Conservation (phyloP, 2,113 vertebrate genomes). For the Arizona elegans region DNA sequence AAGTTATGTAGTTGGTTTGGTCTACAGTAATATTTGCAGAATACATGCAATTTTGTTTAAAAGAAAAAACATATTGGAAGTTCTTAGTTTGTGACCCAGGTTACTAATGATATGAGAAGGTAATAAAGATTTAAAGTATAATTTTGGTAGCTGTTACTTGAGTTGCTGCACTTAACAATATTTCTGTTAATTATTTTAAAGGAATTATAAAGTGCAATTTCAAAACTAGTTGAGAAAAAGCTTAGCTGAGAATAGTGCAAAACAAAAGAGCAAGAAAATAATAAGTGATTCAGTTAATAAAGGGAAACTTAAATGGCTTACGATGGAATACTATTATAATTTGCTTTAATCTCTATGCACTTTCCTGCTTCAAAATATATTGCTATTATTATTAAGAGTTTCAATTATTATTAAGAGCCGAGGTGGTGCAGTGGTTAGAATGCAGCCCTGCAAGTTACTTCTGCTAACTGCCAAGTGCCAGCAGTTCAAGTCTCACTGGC, state of each 20-base stretch:
- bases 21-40: background rate
- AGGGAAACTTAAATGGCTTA: background rate
- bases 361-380: constrained; percentile 9
- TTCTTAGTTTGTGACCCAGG: background rate
- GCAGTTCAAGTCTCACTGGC: no score
- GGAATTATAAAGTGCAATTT: constrained; percentile 2
- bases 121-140: background rate
- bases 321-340: background rate
- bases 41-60: background rate
- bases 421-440: no score
- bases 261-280: constrained; percentile 6
- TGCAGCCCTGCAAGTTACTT: no score
- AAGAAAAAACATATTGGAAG: background rate
- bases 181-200: background rate
- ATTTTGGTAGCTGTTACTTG: background rate
- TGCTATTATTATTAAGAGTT: background rate
- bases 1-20: background rate
- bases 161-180: background rate
- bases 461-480: no score
- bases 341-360: background rate
- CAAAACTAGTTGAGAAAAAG: background rate
- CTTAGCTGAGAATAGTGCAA: background rate
- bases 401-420: no score
- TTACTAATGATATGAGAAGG: background rate
- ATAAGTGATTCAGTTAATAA: constrained; percentile 1